Evolutionary conservation across 2,797 vertebrate genomes (phyloP).

Genomic region (Chelmon rostratus): DNA sequence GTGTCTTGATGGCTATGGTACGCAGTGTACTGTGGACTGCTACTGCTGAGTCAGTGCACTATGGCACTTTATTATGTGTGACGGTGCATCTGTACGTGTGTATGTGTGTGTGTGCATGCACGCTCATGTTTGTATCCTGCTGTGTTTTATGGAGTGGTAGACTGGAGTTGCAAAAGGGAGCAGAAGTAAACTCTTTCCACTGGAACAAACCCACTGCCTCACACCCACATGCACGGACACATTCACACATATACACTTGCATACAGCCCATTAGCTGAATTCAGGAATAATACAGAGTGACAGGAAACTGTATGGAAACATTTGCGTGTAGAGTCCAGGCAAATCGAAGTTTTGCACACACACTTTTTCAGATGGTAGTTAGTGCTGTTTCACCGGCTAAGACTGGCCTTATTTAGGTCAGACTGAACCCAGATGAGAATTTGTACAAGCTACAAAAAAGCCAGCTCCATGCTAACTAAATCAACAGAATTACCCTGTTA

Average conservation of each 20-base stretch:
- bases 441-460: constrained; percentile 15
- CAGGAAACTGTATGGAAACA: constrained; percentile 53
- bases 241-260: constrained; percentile 20
- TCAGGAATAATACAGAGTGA: constrained; percentile 56
- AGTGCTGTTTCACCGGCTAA: constrained; percentile 25
- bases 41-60: constrained; percentile 57
- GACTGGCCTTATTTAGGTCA: constrained; percentile 42
- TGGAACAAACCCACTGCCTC: constrained; percentile 63
- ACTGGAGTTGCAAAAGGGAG: constrained; percentile 47
- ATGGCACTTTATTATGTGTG: constrained; percentile 64
- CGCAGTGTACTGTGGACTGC: background rate
- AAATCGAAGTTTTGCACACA: constrained; percentile 46
- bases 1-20: constrained; percentile 9
- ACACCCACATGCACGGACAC: constrained; percentile 23
- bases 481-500: background rate
- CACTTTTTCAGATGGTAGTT: constrained; percentile 37
- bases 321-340: constrained; percentile 27
- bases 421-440: constrained; percentile 29
- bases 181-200: constrained; percentile 72
- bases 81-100: constrained; percentile 36
- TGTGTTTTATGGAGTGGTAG: constrained; percentile 70
- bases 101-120: constrained; percentile 18
- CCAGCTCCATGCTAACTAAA: constrained; percentile 2
- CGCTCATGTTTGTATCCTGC: constrained; percentile 55
- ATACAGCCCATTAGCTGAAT: constrained; percentile 30